Conservation (phyloP, 1,140 invertebrate genomes). For the Papilio dardanus region DNA sequence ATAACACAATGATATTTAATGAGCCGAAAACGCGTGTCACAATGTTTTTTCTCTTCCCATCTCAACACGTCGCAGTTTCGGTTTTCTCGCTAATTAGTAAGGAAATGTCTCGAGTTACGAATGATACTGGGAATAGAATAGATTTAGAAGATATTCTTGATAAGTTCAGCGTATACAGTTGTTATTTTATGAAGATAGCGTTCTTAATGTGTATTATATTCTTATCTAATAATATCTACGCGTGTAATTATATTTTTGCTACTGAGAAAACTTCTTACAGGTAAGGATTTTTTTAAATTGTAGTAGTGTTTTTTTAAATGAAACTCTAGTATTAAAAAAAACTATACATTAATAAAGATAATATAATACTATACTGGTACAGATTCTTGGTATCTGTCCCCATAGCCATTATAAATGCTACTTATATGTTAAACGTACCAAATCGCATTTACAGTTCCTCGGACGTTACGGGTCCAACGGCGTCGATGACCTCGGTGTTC, state of each 20-base stretch:
- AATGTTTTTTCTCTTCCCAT: slow-evolving; percentile 2
- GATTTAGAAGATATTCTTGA: slow-evolving; percentile 61
- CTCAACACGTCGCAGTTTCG: background rate
- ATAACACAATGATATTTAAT: background rate
- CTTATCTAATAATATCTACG: slow-evolving; percentile 53
- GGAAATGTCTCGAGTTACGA: slow-evolving; percentile 1
- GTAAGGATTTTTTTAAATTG: background rate
- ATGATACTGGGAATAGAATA: slow-evolving; percentile 40
- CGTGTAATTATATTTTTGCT: slow-evolving; percentile 62
- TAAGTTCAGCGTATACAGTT: slow-evolving; percentile 55
- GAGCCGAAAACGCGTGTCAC: background rate
- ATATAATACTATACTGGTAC: no score
- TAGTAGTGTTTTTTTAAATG: background rate
- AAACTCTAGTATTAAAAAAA: background rate
- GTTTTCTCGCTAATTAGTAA: background rate
- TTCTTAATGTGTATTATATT: slow-evolving; percentile 53
- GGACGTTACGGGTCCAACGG: no score
- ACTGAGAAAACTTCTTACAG: slow-evolving; percentile 41
- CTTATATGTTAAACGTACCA: no score
- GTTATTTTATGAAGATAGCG: slow-evolving; percentile 54
- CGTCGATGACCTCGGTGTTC: no score
- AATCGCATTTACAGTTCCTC: no score
- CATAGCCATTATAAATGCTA: no score
- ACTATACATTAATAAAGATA: no score
- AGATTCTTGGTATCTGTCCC: no score